These are phyloP conservation scores for Adelosebastes latens DNA, from an alignment of 2,797 vertebrate genomes.

Conservation along the genomic window DNA sequence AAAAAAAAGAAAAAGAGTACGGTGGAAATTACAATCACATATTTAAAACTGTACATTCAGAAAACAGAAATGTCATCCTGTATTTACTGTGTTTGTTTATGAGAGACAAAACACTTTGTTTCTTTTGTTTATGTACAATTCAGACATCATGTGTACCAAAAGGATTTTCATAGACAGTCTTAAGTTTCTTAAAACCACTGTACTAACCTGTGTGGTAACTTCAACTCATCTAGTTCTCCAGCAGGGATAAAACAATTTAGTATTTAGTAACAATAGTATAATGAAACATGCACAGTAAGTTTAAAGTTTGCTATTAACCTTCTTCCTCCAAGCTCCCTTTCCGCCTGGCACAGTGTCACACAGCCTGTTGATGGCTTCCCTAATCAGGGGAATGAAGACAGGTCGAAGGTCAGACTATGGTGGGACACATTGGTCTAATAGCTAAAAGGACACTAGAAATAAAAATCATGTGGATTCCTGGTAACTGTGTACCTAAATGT, in stretches of 20 bases:
- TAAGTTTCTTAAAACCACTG: not conserved
- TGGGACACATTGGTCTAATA: not conserved
- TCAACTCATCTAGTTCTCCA: not conserved
- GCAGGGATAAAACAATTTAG: not conserved
- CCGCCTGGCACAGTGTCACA: constrained; percentile 94
- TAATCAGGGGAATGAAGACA: constrained; percentile 64
- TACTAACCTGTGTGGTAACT: no score
- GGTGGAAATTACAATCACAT: not conserved
- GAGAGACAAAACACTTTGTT: not conserved
- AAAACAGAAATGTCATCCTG: not conserved
- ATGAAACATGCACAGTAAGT: constrained; percentile 6
- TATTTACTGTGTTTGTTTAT: not conserved
- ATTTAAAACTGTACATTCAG: not conserved
- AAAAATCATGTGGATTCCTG: not conserved
- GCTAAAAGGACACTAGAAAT: not conserved
- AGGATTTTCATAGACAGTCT: not conserved
- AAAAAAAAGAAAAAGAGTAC: not conserved
- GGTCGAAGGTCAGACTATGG: constrained; percentile 24
- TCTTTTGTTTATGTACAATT: not conserved
- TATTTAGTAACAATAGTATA: not conserved
- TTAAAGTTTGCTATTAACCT: constrained; percentile 79
- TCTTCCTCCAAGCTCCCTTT: constrained; percentile 94
- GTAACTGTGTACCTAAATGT: not conserved
- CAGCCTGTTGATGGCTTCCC: constrained; percentile 97
- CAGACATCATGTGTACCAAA: not conserved